Percentiles rank a stretch among this genome's conserved stretches.
phyloP scores from a whole-genome alignment of 2,888 invertebrate genomes.

The Philereme vetulata region DNA sequence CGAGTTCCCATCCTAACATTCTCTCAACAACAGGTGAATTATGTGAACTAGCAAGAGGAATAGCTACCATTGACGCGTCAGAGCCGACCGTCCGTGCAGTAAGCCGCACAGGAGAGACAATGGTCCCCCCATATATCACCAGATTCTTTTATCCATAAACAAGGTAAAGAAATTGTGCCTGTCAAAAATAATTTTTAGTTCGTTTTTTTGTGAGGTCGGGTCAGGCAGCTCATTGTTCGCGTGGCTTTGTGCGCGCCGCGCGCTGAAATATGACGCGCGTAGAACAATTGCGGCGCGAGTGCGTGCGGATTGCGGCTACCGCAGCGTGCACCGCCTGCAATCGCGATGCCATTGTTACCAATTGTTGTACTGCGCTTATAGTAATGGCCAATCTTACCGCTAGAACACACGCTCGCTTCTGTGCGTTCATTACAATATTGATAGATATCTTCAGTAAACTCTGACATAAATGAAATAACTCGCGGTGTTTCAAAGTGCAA shows the following conservation, averaged over 20 bases:
- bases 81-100: conserved; percentile 6
- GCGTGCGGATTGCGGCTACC: conserved; percentile 15
- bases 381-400: conserved; percentile 21
- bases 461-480: background rate
- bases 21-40: conserved; percentile 23
- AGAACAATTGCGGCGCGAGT: conserved; percentile 29
- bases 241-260: conserved; percentile 43
- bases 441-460: conserved; percentile 3
- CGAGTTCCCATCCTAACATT: background rate
- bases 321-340: conserved; percentile 4
- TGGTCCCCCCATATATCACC: conserved; percentile 58
- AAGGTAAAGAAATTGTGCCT: conserved; percentile 56
- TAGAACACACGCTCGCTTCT: conserved; percentile 2
- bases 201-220: conserved; percentile 48
- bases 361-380: background rate
- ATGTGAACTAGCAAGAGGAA: conserved; percentile 1
- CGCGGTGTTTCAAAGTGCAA: background rate
- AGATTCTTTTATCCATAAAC: conserved; percentile 48
- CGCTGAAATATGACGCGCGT: conserved; percentile 32
- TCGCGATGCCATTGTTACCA: background rate
- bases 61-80: conserved; percentile 12
- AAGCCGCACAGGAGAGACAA: conserved; percentile 34
- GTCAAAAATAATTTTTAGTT: conserved; percentile 50
- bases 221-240: conserved; percentile 48
- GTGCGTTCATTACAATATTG: conserved; percentile 1